Evolutionary conservation across 2,888 invertebrate species (phyloP), one percentile per base, ranked within the genome.

Genomic region (Cephus spinipes): DNA sequence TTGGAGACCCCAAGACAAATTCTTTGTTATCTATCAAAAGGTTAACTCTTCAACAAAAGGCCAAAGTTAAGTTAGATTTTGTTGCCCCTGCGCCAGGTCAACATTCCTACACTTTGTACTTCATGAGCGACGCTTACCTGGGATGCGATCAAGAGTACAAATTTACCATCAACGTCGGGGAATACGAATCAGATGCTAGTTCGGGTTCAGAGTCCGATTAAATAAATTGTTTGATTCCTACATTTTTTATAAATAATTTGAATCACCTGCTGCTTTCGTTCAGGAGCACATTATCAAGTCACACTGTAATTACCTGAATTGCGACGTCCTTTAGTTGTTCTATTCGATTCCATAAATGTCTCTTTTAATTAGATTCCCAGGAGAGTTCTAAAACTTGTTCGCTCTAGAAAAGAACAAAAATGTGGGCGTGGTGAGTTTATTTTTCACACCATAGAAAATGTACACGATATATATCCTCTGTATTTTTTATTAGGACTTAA

Each of bases 141-240:
- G 99, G 99, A 12, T 99, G 99, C 89, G 99, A 99, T 93, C 99
- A 99, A 92, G 99, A 99, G 92, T 99, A 99, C 93, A 96, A 97
- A 92, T 98, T 99, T 92, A 94, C 94, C 0, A 96, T 97, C 23
- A 95, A 96, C 83, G 97, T 98, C 11, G 95, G 94, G 0, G 97
- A 96, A 87, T 95, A 94, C 86, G 94, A 95, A 83, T 95, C 95
- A 4, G 95, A 94, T 79, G 94, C 92, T 71, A 93, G 93, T 86
- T 91, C 91, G 3, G 90, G 83, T 3, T 91, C 91, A 0, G 92
- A 92, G 84, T 94, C 94, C 12, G 94, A 95, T 85, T 95, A 92
- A 91, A 78, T 71, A 55, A 55, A 31, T 31, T 31, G 2, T 71
- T 31, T 71, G 12, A 71, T 71, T 32, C 9, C 6, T 33, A 11